Evolutionary conservation across 1,140 invertebrate genomes (phyloP).

Genomic region (Heliconius hewitsoni): DNA sequence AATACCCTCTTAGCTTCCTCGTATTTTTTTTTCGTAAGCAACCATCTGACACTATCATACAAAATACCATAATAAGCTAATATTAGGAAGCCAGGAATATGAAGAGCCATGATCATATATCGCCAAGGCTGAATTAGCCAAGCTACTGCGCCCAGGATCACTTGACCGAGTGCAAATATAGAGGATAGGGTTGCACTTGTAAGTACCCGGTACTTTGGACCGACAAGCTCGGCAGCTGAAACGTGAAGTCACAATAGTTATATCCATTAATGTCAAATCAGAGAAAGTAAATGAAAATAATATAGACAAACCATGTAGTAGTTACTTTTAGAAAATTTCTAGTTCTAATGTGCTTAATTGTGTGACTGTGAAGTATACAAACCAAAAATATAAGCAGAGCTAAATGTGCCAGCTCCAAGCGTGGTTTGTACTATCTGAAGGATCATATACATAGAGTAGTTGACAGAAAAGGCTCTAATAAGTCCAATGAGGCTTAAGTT

Average conservation of each 20-base stretch:
- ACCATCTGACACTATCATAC: conserved; percentile 87
- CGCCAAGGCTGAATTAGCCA: conserved; percentile 88
- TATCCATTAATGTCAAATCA: too few species aligned
- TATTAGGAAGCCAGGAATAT: conserved; percentile 85
- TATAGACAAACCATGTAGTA: too few species aligned
- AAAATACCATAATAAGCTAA: conserved; percentile 84
- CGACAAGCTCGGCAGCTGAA: conserved; percentile 89
- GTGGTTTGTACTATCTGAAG: conserved; percentile 78
- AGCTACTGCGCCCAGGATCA: conserved; percentile 85
- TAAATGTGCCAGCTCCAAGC: conserved; percentile 51
- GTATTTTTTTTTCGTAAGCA: conserved; percentile 86
- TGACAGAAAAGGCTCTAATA: conserved; percentile 83
- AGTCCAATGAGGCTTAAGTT: conserved; percentile 83
- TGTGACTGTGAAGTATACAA: conserved; percentile 26
- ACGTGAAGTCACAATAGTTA: conserved; percentile 22
- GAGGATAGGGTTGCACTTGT: conserved; percentile 86
- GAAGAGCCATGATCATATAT: conserved; percentile 84
- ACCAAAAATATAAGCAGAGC: conserved; percentile 55
- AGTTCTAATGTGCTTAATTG: neutral
- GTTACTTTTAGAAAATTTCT: neutral
- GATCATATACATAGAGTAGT: conserved; percentile 83
- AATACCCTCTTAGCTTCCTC: conserved; percentile 84
- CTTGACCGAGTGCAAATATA: conserved; percentile 88
- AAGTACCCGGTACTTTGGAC: conserved; percentile 86
- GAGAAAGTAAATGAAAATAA: too few species aligned